Base-by-base conservation (phyloP, 2,113 vertebrate species). In the Aleadryas rufinucha region DNA sequence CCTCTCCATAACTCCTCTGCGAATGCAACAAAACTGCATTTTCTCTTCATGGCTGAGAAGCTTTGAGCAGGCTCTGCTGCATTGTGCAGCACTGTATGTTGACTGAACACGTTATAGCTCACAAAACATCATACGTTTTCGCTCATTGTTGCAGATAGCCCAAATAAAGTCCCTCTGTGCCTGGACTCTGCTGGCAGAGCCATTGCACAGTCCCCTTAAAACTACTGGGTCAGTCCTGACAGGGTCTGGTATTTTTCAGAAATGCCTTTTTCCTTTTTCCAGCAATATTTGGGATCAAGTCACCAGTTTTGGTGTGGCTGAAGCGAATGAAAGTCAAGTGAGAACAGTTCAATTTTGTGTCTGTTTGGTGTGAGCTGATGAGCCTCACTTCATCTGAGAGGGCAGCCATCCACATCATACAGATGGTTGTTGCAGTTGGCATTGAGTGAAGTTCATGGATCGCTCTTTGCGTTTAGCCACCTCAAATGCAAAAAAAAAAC, bases 101-200 rank as follows among this genome's bases (percentile, higher is more conserved):
- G 89, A 60, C 77, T 79, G 53, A 87, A 72, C 56, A 30, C 0
- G 30, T 77, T 93, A 90, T 72, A 94, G 87, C 87, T 94, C 93
- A 89, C 91, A 95, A 93, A 96, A 64, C 77, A 87, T 89, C 84
- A 33, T 91, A 95, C 0, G 77, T 89, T 96, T 94, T 69, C 26
- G 0, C 54, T 96, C 90, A 54, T 7, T 41, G 1, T 42, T 89
- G 93, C 41, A 45, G 60, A 22, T 64, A 68, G 8, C 65, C 81
- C 54, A 44, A 84, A 71, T 84, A 75, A 95, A 84, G 57, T 82
- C 81, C 33, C 52, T 44, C 1, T 13, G 7, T 44, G 56, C 56
- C 56, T 21, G 31, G 60, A 30, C 13, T 78, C 66, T 49, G 31
- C 80, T 82, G 57, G 49, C n/a, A 49, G 53, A 93, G 61, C 45